Base-by-base conservation (phyloP, 2,888 invertebrate genomes). In the Chouioia cunea region DNA sequence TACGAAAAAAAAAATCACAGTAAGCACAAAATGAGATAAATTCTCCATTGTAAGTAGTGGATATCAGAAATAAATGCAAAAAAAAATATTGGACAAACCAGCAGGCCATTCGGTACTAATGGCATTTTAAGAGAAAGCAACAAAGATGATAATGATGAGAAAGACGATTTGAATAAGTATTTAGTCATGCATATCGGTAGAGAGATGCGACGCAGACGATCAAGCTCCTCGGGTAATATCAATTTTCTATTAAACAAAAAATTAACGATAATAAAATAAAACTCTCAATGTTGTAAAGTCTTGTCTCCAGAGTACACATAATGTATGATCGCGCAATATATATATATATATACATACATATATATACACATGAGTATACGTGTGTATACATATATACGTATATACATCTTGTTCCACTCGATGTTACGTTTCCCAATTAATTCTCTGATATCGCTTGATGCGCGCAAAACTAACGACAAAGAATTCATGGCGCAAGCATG, bases 21-120 rank as follows among this genome's bases (percentile, higher is more conserved):
- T 27, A 27, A 80, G 83, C 83, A 84, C 81, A 84, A 83, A 80
- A 78, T 63, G 73, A 79, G 76, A 75, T 71, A 73, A 76, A 74
- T 78, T 70, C 77, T 79, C 79, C 79, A 74, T 65, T 69, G 63
- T 64, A 63, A 47, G 65, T 74, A 73, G 68, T 78, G 76, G 73
- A 68, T 67, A 52, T 36, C 59, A 60, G 27, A 56, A 56, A n/a
- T 47, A 67, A 47, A 59, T 36, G 60, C 15, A 18, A 52, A 23
- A 62, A 44, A 14, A 47, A 12, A 36, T 36, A 16, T 27, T 46
- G 14, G 10, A 52, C 43, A 23, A 53, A n/a, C 36, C 3, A 27
- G 6, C 27, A 6, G 27, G 27, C 22, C 43, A 52, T 52, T 65
- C 43, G 44, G 62, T 58, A n/a, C n/a, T 67, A 71, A 70, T 66